Conservation (phyloP, 1,140 invertebrate genomes). For the Rhagoletis zephyria region DNA sequence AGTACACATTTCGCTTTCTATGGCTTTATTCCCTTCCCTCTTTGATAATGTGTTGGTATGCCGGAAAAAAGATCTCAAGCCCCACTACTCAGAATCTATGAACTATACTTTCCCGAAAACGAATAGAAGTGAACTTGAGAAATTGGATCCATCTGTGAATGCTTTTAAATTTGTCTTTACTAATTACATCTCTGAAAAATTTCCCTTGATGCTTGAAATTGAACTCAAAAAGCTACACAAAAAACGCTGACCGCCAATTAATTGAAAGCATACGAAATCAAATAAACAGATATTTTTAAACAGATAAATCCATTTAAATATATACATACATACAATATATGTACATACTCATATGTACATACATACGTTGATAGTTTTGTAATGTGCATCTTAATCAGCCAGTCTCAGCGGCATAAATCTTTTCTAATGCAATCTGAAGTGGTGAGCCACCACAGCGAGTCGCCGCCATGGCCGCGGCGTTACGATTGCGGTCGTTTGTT, state of each 20-base stretch:
- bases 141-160: background rate
- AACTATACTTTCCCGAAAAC: too few relatives aligned
- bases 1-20: too few relatives aligned
- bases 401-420: constrained; percentile 10
- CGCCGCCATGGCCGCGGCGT: background rate
- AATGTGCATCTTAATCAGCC: background rate
- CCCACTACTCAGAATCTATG: too few relatives aligned
- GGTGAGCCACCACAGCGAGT: background rate
- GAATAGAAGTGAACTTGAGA: background rate
- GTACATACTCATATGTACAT: too few relatives aligned
- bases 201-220: background rate
- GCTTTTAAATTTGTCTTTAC: background rate
- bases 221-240: background rate
- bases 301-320: too few relatives aligned
- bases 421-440: constrained; percentile 42
- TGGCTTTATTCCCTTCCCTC: too few relatives aligned
- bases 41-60: too few relatives aligned
- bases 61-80: too few relatives aligned
- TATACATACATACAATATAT: too few relatives aligned
- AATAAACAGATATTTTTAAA: background rate
- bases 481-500: constrained; percentile 7
- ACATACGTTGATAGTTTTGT: too few relatives aligned
- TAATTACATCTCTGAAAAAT: background rate
- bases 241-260: background rate
- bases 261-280: background rate